A percentile compares a stretch with the other conserved stretches of the same genome.
phyloP scores from a whole-genome alignment of 1,140 invertebrate species.

The Ceratina australensis region DNA sequence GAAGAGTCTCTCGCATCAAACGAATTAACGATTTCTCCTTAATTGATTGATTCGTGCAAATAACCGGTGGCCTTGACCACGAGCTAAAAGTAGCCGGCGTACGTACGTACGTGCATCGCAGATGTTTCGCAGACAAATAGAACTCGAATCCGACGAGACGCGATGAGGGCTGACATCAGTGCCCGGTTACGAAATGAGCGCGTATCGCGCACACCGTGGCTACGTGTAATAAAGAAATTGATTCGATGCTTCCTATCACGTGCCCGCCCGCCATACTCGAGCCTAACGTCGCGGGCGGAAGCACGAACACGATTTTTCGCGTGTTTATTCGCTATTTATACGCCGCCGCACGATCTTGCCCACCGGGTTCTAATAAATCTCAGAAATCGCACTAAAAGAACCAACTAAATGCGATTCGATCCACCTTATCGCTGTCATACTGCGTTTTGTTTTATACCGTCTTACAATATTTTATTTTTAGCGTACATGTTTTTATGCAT shows the following conservation, averaged over 20 bases:
- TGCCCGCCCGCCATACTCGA: not conserved
- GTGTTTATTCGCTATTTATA: constrained; percentile 10
- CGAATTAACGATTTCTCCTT: constrained; percentile 22
- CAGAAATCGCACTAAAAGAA: too few relatives aligned
- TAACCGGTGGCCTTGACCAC: constrained; percentile 15
- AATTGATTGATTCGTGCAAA: constrained; percentile 20
- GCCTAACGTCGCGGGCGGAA: not conserved
- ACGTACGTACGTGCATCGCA: not conserved
- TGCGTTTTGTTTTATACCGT: too few relatives aligned
- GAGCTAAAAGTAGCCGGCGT: not conserved
- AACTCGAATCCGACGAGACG: not conserved
- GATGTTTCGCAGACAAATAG: not conserved
- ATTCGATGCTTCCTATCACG: constrained; percentile 16
- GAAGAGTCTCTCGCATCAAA: not conserved
- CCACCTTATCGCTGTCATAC: too few relatives aligned
- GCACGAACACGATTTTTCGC: constrained; percentile 20
- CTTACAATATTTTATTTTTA: too few relatives aligned
- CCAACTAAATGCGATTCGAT: too few relatives aligned
- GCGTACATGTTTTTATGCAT: too few relatives aligned
- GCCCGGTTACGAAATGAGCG: not conserved
- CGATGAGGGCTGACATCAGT: not conserved
- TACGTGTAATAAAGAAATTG: constrained; percentile 22
- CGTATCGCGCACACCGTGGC: not conserved
- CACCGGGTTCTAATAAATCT: too few relatives aligned
- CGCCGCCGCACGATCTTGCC: too few relatives aligned